Evolutionary conservation across 2,888 invertebrate species (phyloP).

Genomic region (Hypsopygia costalis): DNA sequence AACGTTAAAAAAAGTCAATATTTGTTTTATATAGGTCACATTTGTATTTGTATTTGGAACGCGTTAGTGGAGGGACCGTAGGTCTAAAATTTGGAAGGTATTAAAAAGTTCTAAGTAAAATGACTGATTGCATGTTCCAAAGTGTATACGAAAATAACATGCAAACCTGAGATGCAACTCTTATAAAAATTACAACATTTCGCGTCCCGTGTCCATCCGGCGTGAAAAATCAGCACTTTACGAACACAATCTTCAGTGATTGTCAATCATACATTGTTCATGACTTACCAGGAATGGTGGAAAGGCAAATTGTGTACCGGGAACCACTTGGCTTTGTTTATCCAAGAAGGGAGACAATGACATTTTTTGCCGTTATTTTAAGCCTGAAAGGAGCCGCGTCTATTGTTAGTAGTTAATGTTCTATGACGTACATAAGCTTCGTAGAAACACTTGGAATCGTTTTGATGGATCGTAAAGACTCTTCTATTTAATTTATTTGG

Average conservation of each 20-base stretch:
- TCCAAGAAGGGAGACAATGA: conserved; percentile 55
- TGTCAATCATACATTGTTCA: conserved; percentile 60
- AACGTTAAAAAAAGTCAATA: too few relatives aligned
- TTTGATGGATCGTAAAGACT: conserved; percentile 7
- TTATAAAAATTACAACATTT: too few relatives aligned
- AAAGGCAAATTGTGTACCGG: conserved; percentile 53
- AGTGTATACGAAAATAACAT: too few relatives aligned
- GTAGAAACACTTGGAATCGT: conserved; percentile 19
- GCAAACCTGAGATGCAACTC: too few relatives aligned
- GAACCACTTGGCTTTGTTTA: conserved; percentile 59
- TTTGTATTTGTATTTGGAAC: too few relatives aligned
- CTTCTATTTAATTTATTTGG: background rate
- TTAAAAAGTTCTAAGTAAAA: too few relatives aligned
- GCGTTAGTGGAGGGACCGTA: too few relatives aligned
- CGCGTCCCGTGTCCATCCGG: too few relatives aligned
- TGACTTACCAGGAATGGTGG: conserved; percentile 46
- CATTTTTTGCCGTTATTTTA: conserved; percentile 46
- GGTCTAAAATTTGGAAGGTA: too few relatives aligned
- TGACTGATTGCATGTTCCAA: too few relatives aligned
- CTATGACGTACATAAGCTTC: conserved; percentile 32
- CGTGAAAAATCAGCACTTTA: too few relatives aligned
- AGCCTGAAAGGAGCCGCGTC: conserved; percentile 36
- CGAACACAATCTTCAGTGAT: conserved; percentile 10
- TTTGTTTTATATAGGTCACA: too few relatives aligned
- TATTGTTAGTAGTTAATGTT: conserved; percentile 47